Conservation (phyloP, 2,113 vertebrate species). For the Cavia aperea region DNA sequence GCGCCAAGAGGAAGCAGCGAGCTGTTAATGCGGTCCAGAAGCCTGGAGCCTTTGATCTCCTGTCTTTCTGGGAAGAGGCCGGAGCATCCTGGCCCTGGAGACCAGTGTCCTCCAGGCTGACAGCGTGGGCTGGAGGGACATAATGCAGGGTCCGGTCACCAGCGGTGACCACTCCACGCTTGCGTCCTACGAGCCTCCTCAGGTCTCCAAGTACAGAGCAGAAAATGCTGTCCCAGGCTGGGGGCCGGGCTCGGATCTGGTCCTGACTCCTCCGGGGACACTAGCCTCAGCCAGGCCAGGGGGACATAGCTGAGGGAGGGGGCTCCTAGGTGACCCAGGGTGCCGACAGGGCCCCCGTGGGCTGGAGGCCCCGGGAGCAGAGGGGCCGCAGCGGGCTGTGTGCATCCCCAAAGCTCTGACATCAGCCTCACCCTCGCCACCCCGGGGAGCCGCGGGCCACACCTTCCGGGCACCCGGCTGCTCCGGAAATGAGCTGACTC, state of each 20-base stretch:
- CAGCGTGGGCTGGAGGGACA: not conserved
- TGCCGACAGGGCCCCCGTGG: rapidly evolving
- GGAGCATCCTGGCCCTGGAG: not conserved
- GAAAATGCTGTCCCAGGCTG: not conserved
- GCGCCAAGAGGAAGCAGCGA: not conserved
- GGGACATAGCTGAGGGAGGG: rapidly evolving
- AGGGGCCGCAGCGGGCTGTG: not conserved
- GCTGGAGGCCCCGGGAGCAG: rapidly evolving
- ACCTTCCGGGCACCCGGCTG: not conserved
- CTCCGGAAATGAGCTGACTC: not conserved
- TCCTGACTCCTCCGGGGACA: not conserved
- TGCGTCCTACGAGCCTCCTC: rapidly evolving
- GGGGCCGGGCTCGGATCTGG: not conserved
- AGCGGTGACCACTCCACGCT: no score
- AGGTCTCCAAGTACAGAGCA: not conserved
- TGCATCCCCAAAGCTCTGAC: not conserved
- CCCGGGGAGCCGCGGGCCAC: rapidly evolving
- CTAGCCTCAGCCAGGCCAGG: rapidly evolving
- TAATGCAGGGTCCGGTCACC: rapidly evolving
- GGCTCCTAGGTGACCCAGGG: not conserved
- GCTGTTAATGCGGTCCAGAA: not conserved
- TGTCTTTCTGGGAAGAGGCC: conserved; percentile 1
- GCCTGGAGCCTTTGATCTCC: not conserved
- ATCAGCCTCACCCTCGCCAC: not conserved
- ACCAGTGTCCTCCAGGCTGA: rapidly evolving